These are phyloP conservation scores for Callithrix jacchus DNA, from an alignment of 2,113 vertebrate species.

Conservation along the genomic window DNA sequence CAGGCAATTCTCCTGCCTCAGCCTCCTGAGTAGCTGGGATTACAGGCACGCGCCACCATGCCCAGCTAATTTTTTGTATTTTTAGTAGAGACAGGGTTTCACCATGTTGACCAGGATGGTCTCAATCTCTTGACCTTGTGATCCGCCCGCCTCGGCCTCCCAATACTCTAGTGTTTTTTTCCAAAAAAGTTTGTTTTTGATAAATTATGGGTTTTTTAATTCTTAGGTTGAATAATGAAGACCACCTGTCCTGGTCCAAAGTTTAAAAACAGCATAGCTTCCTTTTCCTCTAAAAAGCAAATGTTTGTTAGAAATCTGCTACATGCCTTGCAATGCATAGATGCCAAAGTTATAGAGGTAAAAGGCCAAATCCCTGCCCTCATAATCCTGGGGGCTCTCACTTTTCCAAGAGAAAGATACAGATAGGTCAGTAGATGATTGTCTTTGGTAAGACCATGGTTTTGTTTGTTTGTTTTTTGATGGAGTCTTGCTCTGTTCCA, in stretches of 20 bases:
- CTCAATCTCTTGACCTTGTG: no score
- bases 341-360: background rate
- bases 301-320: background rate
- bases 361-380: background rate
- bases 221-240: conserved; percentile 18
- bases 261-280: background rate
- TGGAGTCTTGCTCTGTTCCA: no score
- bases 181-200: conserved; percentile 19
- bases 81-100: no score
- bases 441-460: background rate
- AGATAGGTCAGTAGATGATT: background rate
- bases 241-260: conserved; percentile 23
- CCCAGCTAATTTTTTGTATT: no score
- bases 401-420: background rate
- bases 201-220: background rate
- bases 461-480: no score
- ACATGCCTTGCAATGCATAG: background rate
- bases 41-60: no score
- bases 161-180: conserved; percentile 14
- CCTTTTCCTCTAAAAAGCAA: background rate
- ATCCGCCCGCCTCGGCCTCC: no score
- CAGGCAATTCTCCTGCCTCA: no score
- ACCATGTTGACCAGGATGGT: no score
- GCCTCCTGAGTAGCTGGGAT: no score
- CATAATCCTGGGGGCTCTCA: background rate